Evolutionary conservation across 2,113 vertebrate genomes (phyloP), one percentile per base, ranked within the genome.

Genomic region (Narcine bancroftii): DNA sequence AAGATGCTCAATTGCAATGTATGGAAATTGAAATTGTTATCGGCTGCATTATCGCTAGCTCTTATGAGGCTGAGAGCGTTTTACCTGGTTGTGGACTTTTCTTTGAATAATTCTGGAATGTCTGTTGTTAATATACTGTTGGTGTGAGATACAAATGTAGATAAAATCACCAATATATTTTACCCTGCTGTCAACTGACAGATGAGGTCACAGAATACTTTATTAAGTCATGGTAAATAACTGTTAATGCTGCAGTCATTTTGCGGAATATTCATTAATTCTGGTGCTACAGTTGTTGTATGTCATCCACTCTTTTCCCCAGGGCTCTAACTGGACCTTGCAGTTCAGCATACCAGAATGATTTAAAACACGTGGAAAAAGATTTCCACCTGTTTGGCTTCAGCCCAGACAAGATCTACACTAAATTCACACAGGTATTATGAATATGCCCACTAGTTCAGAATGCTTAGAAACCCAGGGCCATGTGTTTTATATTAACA

Each of bases 371-470:
- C 89, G 63, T 91, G 89, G 65, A 71, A 69, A 69, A 26, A 45
- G 39, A 91, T 69, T 21, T 42, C 63, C 89, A 91, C 89, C 89
- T 91, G 89, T 69, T 91, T 91, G 89, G 63, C 89, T 91, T 11
- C 63, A 47, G 63, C 89, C 89, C 89, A 69, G 11, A 65, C 39
- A 36, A 91, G 89, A 91, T 42, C 63, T 69, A 47, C 47, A 91
- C 71, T 91, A 91, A 91, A 91, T 91, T 91, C 89, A 91, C 89
- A 66, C 89, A 91, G 89, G 89, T 91, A 91, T 47, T 66, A 71
- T 71, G 63, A 13, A 71, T 69, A 69, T 91, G 24, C 65, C 85
- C 89, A 91, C 89, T 91, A 42, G 42, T 45, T 91, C 65, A 71
- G 63, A 47, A 91, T 47, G 47, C 63, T 91, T 91, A 71, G 36